phyloP scores from a whole-genome alignment of 2,888 invertebrate species.

The Erpobdella octoculata region DNA sequence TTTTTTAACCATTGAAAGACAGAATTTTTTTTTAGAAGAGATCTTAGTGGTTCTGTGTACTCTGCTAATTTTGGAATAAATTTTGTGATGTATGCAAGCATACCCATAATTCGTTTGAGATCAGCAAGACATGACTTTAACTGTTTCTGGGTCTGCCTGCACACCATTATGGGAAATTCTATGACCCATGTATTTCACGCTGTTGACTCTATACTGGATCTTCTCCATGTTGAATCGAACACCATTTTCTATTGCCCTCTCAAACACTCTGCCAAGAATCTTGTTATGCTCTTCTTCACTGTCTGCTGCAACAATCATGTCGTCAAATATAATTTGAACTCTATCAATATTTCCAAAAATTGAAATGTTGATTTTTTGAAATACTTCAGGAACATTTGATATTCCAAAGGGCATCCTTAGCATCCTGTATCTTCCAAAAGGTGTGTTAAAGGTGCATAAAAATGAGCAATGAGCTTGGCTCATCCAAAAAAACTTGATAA shows the following conservation, averaged over 20 bases:
- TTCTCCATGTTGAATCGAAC: slow-evolving; percentile 35
- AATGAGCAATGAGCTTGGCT: slow-evolving; percentile 20
- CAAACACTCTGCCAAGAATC: slow-evolving; percentile 29
- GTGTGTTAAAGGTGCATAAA: slow-evolving; percentile 37
- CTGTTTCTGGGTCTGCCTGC: slow-evolving; percentile 27
- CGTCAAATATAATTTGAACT: too few relatives aligned
- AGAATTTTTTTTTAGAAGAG: slow-evolving; percentile 32
- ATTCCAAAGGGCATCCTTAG: background rate
- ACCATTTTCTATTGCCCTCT: background rate
- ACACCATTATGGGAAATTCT: slow-evolving; percentile 34
- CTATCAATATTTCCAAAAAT: too few relatives aligned
- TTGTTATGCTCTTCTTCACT: background rate
- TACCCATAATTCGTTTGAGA: slow-evolving; percentile 23
- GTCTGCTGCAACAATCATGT: background rate
- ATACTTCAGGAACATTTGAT: background rate
- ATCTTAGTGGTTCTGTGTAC: slow-evolving; percentile 34
- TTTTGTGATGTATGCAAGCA: slow-evolving; percentile 36
- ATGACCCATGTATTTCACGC: slow-evolving; percentile 36
- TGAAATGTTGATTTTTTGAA: too few relatives aligned
- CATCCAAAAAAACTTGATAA: slow-evolving; percentile 35
- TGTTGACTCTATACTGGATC: slow-evolving; percentile 28
- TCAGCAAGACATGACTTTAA: slow-evolving; percentile 34
- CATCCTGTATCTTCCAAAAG: slow-evolving; percentile 33
- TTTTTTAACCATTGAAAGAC: slow-evolving; percentile 2
- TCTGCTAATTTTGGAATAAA: slow-evolving; percentile 37